Evolutionary conservation across 2,888 invertebrate species (phyloP).

Genomic region (Sarcophaga caerulescens): DNA sequence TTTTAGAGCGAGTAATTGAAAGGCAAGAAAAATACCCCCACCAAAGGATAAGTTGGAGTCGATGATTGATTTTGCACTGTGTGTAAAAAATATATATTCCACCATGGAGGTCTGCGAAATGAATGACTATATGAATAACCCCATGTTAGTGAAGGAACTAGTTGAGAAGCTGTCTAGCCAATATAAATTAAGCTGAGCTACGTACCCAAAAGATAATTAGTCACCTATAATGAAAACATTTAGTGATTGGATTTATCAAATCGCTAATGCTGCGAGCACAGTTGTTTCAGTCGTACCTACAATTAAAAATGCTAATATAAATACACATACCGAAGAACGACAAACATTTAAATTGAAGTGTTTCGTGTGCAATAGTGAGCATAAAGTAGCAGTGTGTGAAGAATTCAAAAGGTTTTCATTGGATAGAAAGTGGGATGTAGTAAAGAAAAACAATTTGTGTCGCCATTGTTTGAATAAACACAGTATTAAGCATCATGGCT

Average conservation of each 20-base stretch:
- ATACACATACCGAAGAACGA: conserved; percentile 12
- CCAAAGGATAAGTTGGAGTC: conserved; percentile 40
- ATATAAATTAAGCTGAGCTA: conserved; percentile 46
- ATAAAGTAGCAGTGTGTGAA: conserved; percentile 21
- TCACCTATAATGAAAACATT: conserved; percentile 41
- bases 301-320: background rate
- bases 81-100: conserved; percentile 36
- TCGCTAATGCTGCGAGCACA: conserved; percentile 34
- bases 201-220: conserved; percentile 15
- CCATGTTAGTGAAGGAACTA: conserved; percentile 26
- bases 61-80: conserved; percentile 46
- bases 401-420: conserved; percentile 13
- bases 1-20: too few relatives aligned
- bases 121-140: conserved; percentile 27
- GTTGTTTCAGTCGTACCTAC: background rate
- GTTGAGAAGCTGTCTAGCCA: conserved; percentile 23
- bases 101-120: conserved; percentile 42
- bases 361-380: background rate
- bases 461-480: too few relatives aligned
- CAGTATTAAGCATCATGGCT: too few relatives aligned
- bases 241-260: conserved; percentile 48
- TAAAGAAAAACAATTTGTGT: background rate
- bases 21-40: too few relatives aligned
- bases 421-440: conserved; percentile 18
- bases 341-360: background rate